These are phyloP conservation scores for Oostethus manadensis DNA, from an alignment of 2,113 vertebrate genomes.

Conservation along the genomic window DNA sequence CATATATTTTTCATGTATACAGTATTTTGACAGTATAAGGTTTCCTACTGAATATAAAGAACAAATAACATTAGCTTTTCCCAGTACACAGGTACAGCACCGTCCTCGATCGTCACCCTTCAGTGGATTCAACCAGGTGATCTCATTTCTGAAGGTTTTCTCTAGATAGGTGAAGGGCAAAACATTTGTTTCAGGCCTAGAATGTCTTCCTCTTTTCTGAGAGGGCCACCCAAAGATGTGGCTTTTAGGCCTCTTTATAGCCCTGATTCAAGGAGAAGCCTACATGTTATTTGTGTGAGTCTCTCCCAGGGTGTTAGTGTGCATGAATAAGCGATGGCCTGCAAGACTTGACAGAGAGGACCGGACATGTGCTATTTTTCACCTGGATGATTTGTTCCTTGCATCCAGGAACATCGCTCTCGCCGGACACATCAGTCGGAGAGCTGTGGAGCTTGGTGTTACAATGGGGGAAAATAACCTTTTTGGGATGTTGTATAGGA, in stretches of 20 bases:
- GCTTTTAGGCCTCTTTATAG: constrained; percentile 51
- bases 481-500: constrained; percentile 19
- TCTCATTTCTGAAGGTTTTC: constrained; percentile 43
- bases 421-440: constrained; percentile 36
- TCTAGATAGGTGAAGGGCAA: constrained; percentile 33
- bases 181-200: constrained; percentile 29
- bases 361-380: constrained; percentile 37
- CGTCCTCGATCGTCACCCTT: constrained; percentile 40
- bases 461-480: constrained; percentile 18
- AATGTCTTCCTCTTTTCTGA: constrained; percentile 47
- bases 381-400: constrained; percentile 31
- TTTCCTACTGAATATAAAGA: too few species aligned
- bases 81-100: background rate
- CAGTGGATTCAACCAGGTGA: constrained; percentile 48
- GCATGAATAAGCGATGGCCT: constrained; percentile 63
- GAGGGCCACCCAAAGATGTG: constrained; percentile 43
- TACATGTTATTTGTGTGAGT: constrained; percentile 53
- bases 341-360: constrained; percentile 50
- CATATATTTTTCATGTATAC: too few species aligned
- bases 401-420: constrained; percentile 3
- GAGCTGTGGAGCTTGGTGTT: constrained; percentile 13
- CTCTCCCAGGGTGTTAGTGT: constrained; percentile 49
- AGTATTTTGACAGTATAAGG: too few species aligned
- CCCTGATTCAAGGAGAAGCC: constrained; percentile 50
- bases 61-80: too few species aligned